Evolutionary conservation across 2,113 vertebrate genomes (phyloP).

Genomic region (Spheniscus mendiculus): DNA sequence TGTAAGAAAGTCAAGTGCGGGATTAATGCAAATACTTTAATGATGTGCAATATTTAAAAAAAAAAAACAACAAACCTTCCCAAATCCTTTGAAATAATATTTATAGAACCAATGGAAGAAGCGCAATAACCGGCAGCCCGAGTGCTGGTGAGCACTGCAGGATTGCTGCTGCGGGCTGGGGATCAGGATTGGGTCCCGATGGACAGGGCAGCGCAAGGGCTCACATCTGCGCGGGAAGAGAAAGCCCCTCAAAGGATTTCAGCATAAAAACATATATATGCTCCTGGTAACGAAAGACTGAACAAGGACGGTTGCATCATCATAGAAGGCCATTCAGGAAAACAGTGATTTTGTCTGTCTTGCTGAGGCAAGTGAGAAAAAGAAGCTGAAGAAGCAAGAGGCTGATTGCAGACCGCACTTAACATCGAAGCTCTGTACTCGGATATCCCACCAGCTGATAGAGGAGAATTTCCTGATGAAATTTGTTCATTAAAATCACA

Average conservation of each 20-base stretch:
- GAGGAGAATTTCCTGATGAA: not conserved
- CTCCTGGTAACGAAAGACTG: not conserved
- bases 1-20: not conserved
- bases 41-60: not conserved
- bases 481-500: not conserved
- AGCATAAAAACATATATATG: not conserved
- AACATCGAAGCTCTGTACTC: not conserved
- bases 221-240: not conserved
- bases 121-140: not conserved
- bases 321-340: not conserved
- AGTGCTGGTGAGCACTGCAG: not conserved
- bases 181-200: not conserved
- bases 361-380: not conserved
- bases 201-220: not conserved
- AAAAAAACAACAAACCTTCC: not conserved
- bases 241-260: not conserved
- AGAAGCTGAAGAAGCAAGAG: not conserved
- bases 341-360: not conserved
- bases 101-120: not conserved
- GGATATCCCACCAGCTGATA: not conserved
- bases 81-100: not conserved
- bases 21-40: not conserved
- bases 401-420: not conserved
- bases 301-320: not conserved
- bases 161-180: not conserved